These are phyloP conservation scores for Pelecanus crispus DNA, from an alignment of 2,113 vertebrate species.

Conservation along the genomic window DNA sequence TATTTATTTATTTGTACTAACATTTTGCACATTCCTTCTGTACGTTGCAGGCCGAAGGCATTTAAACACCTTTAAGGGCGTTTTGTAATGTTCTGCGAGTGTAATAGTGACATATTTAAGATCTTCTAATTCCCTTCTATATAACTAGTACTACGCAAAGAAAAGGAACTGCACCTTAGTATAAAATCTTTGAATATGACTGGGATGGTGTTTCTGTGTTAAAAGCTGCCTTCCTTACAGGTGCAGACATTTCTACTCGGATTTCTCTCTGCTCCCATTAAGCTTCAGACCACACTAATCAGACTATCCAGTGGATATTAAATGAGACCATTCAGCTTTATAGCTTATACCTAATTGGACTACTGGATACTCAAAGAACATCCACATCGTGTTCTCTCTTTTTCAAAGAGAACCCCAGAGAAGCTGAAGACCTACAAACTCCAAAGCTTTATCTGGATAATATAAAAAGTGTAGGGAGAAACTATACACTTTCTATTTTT, in stretches of 20 bases:
- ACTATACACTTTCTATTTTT: not conserved
- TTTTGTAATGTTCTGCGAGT: not conserved
- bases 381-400: not conserved
- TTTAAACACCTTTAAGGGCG: not conserved
- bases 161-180: not conserved
- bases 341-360: not conserved
- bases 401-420: not conserved
- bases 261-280: not conserved
- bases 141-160: not conserved
- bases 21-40: not conserved
- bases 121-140: not conserved
- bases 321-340: slow-evolving; percentile 5
- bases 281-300: not conserved
- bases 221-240: not conserved
- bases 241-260: not conserved
- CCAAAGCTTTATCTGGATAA: not conserved
- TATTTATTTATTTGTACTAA: not conserved
- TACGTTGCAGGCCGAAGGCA: not conserved
- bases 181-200: not conserved
- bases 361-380: not conserved
- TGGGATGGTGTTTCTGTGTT: not conserved
- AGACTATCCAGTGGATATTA: not conserved
- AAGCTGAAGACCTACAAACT: not conserved
- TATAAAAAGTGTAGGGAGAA: not conserved
- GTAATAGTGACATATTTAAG: not conserved